These are phyloP conservation scores for Phrynocephalus guinanensis DNA, from an alignment of 2,797 vertebrate genomes.

Conservation along the genomic window DNA sequence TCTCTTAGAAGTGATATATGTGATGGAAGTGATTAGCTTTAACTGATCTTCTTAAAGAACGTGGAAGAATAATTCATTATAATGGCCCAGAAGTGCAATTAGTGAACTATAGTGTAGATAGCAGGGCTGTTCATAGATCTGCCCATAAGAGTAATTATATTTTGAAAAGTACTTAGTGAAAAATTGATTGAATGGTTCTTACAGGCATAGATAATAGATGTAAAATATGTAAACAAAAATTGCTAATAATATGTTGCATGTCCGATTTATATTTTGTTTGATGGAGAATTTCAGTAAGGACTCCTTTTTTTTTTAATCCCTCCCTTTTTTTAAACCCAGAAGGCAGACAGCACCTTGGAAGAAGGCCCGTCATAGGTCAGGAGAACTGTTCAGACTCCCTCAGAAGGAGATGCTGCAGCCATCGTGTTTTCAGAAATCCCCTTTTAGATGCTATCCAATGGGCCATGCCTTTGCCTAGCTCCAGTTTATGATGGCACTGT, in stretches of 20 bases:
- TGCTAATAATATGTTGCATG: slow-evolving; percentile 75
- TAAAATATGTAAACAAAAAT: slow-evolving; percentile 83
- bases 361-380: not conserved
- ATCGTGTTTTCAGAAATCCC: not conserved
- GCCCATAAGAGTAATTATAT: slow-evolving; percentile 83
- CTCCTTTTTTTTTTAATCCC: slow-evolving; percentile 5
- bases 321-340: not conserved
- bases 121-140: slow-evolving; percentile 79
- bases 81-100: slow-evolving; percentile 81
- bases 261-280: slow-evolving; percentile 70
- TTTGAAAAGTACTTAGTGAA: slow-evolving; percentile 84
- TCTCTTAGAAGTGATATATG: slow-evolving; percentile 79
- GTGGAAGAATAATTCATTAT: slow-evolving; percentile 81
- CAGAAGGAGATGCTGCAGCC: too few species aligned
- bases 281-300: slow-evolving; percentile 57
- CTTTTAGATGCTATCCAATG: slow-evolving; percentile 12
- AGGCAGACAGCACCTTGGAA: not conserved
- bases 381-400: not conserved
- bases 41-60: slow-evolving; percentile 81
- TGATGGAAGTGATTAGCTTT: slow-evolving; percentile 80
- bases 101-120: slow-evolving; percentile 82
- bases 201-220: slow-evolving; percentile 80
- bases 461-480: not conserved
- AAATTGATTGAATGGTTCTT: slow-evolving; percentile 82
- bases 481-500: not conserved